phyloP scores from a whole-genome alignment of 2,113 vertebrate genomes.

The Antechinus flavipes region DNA sequence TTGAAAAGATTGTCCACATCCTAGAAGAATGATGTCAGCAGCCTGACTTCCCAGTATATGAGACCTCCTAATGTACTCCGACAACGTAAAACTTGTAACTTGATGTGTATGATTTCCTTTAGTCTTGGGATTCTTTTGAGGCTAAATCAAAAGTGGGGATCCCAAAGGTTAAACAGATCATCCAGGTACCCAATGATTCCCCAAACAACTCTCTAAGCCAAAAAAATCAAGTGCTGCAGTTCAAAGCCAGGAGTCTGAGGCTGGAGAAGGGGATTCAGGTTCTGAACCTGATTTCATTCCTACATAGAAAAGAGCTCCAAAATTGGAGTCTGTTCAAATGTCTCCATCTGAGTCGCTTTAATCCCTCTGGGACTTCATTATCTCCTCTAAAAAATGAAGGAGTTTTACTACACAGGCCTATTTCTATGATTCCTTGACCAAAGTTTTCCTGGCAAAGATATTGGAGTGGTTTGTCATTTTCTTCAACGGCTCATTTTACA shows the following conservation, averaged over 20 bases:
- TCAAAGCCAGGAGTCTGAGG: neutral
- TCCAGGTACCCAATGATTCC: neutral
- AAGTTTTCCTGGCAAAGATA: neutral
- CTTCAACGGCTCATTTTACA: neutral
- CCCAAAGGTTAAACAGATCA: too few species aligned
- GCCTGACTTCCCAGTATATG: conserved; percentile 81
- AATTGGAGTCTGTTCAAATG: too few species aligned
- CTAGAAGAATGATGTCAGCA: conserved; percentile 82
- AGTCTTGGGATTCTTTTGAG: neutral
- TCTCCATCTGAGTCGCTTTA: too few species aligned
- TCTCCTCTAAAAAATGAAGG: too few species aligned
- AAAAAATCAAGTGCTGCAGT: too few species aligned
- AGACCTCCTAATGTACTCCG: conserved; percentile 37
- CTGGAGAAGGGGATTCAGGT: neutral
- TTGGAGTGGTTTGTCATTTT: neutral
- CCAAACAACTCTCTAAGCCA: neutral
- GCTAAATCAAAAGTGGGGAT: too few species aligned
- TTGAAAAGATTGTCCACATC: conserved; percentile 79
- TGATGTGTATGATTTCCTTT: conserved; percentile 82
- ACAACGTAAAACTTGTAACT: conserved; percentile 81
- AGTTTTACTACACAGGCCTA: neutral
- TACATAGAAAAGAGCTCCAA: neutral
- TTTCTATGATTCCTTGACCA: neutral
- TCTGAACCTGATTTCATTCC: neutral
- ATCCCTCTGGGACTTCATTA: too few species aligned